Evolutionary conservation across 2,888 invertebrate species (phyloP), one percentile per base, ranked within the genome.

Genomic region (Ceraclea dissimilis): DNA sequence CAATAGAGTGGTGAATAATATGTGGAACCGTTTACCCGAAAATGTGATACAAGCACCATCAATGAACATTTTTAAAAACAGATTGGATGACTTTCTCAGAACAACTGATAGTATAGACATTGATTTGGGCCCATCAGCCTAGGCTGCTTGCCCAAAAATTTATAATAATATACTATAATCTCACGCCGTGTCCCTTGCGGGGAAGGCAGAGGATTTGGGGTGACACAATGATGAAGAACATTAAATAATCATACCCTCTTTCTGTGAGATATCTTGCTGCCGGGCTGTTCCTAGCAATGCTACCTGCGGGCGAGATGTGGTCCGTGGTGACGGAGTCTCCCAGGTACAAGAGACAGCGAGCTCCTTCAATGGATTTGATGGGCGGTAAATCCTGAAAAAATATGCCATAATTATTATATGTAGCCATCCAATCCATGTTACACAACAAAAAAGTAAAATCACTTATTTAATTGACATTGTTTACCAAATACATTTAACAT

Each of bases 301-400:
- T 93, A 2, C 98, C 98, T 18, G 98, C 98, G 0, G 98, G 98
- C 2, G 96, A 96, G 62, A 99, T 99, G 73, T 98, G 98, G 76
- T 99, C 98, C 0, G 98, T 98, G 22, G 98, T 99, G 6, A 99
- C 96, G 0, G 95, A 97, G 72, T 99, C 98, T 0, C 94, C 94
- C 60, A 99, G 79, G 66, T 89, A 84, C 0, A 98, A 78, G 20
- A 99, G 76, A 39, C 90, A 93, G 46, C 88, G 80, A 0, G 96
- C 96, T 59, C 84, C 79, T 21, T 73, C 70, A 21, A 97, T 83
- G 10, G 82, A 73, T 58, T 78, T 71, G 1, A 79, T 69, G 1
- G 72, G 66, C 0, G 88, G 85, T 44, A 91, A 69, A 1, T 84
- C 81, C 80, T 83, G 67, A 0, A 62, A 65, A 53, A 56, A n/a